These are phyloP conservation scores for Pollenia labialis DNA, from an alignment of 2,888 invertebrate species.

Conservation along the genomic window DNA sequence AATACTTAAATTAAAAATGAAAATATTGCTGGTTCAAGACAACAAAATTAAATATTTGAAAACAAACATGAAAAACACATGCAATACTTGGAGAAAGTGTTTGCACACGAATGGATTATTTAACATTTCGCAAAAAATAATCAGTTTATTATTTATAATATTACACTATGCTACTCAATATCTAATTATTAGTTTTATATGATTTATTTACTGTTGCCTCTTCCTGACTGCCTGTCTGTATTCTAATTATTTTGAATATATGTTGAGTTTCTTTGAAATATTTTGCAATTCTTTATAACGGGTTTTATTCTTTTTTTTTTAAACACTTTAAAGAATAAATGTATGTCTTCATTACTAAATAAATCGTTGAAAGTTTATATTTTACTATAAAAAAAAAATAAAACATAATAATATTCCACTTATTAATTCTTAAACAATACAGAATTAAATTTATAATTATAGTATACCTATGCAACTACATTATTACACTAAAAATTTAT, in stretches of 20 bases:
- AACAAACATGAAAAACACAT: slow-evolving; percentile 14
- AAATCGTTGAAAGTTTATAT: background rate
- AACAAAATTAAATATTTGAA: slow-evolving; percentile 40
- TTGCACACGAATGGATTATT: background rate
- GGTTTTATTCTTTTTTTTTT: background rate
- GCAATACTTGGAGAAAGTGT: background rate
- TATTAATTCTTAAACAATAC: slow-evolving; percentile 33
- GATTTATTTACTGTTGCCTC: background rate
- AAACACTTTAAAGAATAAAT: no score
- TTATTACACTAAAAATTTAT: slow-evolving; percentile 11
- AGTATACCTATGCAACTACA: background rate
- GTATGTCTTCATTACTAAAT: no score
- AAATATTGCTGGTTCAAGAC: slow-evolving; percentile 63
- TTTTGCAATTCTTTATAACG: no score
- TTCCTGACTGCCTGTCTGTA: background rate
- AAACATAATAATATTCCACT: slow-evolving; percentile 2
- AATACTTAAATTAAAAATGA: slow-evolving; percentile 32
- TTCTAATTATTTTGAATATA: background rate
- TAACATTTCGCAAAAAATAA: background rate
- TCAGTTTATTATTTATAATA: no score
- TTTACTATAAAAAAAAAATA: slow-evolving; percentile 3
- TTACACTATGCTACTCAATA: no score
- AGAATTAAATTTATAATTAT: slow-evolving; percentile 17
- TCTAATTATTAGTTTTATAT: no score
- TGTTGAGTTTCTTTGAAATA: background rate